Percentiles rank a stretch among this genome's conserved stretches.
phyloP scores from a whole-genome alignment of 2,888 invertebrate genomes.

The Thyatira batis region DNA sequence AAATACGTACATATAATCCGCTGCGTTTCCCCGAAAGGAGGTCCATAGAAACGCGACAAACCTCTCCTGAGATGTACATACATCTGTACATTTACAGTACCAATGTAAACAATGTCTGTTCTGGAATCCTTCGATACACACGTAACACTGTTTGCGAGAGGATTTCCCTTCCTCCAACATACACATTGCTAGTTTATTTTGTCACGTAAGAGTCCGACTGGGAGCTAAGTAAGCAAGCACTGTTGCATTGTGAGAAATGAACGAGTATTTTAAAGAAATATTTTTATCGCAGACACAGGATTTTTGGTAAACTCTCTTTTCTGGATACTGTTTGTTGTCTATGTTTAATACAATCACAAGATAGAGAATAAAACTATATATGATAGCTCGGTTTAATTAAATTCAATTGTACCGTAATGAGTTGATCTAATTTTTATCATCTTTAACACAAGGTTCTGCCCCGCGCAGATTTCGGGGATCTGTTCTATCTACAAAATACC shows the following conservation, averaged over 20 bases:
- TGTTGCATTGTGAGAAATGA: conserved; percentile 34
- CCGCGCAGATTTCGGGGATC: too few relatives aligned
- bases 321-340: too few relatives aligned
- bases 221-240: conserved; percentile 42
- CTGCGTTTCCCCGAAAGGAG: not conserved
- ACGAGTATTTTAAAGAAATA: conserved; percentile 7
- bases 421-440: too few relatives aligned
- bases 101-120: conserved; percentile 25
- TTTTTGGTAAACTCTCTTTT: too few relatives aligned
- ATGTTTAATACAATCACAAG: too few relatives aligned
- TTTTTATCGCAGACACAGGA: not conserved
- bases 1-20: not conserved
- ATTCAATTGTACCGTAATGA: too few relatives aligned
- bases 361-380: too few relatives aligned
- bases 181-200: conserved; percentile 48
- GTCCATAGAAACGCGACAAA: not conserved
- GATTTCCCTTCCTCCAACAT: conserved; percentile 33
- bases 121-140: conserved; percentile 20
- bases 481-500: too few relatives aligned
- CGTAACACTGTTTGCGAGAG: conserved; percentile 18
- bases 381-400: too few relatives aligned
- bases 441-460: too few relatives aligned
- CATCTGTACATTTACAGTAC: conserved; percentile 22
- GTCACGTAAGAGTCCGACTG: conserved; percentile 33
- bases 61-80: conserved; percentile 1